Base-by-base conservation (phyloP, 2,113 vertebrate species). In the Lophius piscatorius region DNA sequence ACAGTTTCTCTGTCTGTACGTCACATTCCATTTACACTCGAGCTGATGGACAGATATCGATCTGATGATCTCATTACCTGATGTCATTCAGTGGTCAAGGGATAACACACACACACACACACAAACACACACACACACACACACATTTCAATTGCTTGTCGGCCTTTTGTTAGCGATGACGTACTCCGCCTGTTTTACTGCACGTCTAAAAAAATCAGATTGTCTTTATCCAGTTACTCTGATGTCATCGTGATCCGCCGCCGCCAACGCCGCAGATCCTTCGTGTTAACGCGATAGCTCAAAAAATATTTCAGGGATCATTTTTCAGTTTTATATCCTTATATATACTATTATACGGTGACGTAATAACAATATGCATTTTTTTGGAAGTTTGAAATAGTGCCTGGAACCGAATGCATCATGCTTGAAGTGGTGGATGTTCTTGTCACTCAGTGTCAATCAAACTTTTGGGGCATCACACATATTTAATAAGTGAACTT, bases 361-460 rank as follows among this genome's bases (percentile, higher is more conserved):
- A 0, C 34, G 9, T 46, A 45, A 42, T 14, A 39, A 17, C n/a
- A 55, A 36, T 11, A 41, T 13, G 10, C 6, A 11, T 13, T 3
- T 10, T 29, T 26, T 38, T 46, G 41, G 9, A 57, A 50, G 54
- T 50, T 36, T 9, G 24, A 65, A 33, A 34, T 17, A 45, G 13
- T 60, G 54, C 28, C 44, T 54, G 49, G 33, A 41, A 59, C 55
- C 54, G 34, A 40, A 60, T 54, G 21, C 17, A 34, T 59, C 48
- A 59, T 66, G 49, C 36, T 51, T 74, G 52, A 62, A 58, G 26
- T 12, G 13, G 31, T 63, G 66, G 40, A 69, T 75, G 16, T 62
- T 54, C n/a, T 65, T 69, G 63, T 69, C 35, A 57, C 50, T 68
- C 38, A 34, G 29, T 64, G 60, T 49, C 74, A 66, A 34, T 70